These are phyloP conservation scores for Ranitomeya imitator DNA, from an alignment of 2,113 vertebrate genomes.

Conservation along the genomic window DNA sequence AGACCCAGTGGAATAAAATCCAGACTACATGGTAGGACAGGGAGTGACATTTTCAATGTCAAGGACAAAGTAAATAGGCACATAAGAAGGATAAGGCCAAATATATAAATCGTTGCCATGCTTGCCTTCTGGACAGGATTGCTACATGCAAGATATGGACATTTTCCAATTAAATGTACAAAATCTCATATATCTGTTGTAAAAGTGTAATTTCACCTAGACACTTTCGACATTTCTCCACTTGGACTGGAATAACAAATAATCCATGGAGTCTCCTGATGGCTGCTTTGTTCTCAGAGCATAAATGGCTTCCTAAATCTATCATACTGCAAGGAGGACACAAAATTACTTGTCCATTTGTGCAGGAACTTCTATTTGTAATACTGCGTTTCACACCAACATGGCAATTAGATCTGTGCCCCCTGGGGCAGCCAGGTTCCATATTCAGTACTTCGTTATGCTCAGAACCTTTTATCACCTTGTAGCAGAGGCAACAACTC, in stretches of 20 bases:
- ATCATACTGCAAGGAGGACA: conserved; percentile 24
- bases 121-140: neutral
- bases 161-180: neutral
- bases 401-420: conserved; percentile 28
- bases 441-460: neutral
- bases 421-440: neutral
- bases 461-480: conserved; percentile 43
- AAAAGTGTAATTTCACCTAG: neutral
- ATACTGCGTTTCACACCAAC: conserved; percentile 1
- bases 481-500: conserved; percentile 35
- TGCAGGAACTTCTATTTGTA: conserved; percentile 39
- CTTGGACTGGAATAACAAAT: neutral
- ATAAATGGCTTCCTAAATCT: neutral
- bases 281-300: neutral
- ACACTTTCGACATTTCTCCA: neutral
- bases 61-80: neutral
- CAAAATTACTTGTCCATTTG: conserved; percentile 40
- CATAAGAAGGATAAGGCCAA: neutral
- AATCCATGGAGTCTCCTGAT: neutral
- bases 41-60: neutral
- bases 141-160: neutral
- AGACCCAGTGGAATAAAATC: neutral
- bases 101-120: too few species aligned
- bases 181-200: neutral
- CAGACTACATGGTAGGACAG: neutral